A percentile compares a stretch with the other conserved stretches of the same genome.
Conservation (phyloP, 2,797 vertebrate genomes). For the Sebastes steindachneri region DNA sequence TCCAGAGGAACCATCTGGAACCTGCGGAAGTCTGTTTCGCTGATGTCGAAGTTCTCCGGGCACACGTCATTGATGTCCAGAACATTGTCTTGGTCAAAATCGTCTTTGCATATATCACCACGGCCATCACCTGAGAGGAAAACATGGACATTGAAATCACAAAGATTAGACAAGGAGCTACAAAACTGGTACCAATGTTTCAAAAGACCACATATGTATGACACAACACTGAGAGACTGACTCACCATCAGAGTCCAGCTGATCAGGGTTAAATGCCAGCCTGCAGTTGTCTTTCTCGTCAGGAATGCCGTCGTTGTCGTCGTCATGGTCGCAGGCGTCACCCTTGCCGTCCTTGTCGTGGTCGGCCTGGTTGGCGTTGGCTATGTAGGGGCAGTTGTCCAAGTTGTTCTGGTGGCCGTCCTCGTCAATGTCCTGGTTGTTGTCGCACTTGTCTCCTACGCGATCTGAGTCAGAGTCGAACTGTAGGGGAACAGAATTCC, state of each 20-base stretch:
- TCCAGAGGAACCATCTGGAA: constrained; percentile 99
- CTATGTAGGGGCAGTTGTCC: constrained; percentile 98
- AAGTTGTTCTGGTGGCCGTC: constrained; percentile 99
- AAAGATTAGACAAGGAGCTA: background rate
- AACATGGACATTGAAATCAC: background rate
- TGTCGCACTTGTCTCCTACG: constrained; percentile 96
- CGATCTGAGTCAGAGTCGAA: constrained; percentile 95
- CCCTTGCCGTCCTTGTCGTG: constrained; percentile 99
- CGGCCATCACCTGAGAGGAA: constrained; percentile 90
- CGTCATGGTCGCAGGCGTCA: constrained; percentile 97
- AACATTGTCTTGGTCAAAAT: constrained; percentile 95
- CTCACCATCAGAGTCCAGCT: constrained; percentile 95
- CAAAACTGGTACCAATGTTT: background rate
- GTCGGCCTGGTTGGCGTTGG: constrained; percentile 98
- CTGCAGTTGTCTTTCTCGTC: constrained; percentile 98
- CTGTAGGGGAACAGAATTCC: constrained; percentile 78
- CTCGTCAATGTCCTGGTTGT: constrained; percentile 98
- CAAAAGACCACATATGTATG: background rate
- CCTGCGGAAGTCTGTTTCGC: constrained; percentile 96
- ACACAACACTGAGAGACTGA: background rate
- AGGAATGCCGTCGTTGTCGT: constrained; percentile 96
- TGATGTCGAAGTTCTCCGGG: constrained; percentile 96
- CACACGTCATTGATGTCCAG: constrained; percentile 95
- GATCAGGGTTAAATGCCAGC: constrained; percentile 93
- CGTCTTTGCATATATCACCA: constrained; percentile 95